Evolutionary conservation across 2,888 invertebrate genomes (phyloP), one percentile per base, ranked within the genome.

Genomic region (Ophraella communa): DNA sequence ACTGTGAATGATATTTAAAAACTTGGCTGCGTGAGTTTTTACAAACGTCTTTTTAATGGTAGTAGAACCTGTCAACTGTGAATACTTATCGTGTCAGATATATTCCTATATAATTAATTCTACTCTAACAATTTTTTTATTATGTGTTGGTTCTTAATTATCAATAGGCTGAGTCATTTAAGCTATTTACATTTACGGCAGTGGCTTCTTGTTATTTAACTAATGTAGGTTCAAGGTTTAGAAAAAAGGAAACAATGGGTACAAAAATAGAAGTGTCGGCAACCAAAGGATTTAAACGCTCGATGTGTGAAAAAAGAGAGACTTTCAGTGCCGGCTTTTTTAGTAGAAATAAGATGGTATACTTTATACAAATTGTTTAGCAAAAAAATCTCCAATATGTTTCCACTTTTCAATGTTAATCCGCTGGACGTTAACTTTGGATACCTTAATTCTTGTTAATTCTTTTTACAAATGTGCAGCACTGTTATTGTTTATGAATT

Each of bases 201-300:
- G 61, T 61, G 44, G 56, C 56, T 52, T 61, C 60, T 65, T 65
- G 61, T 44, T 65, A 52, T 44, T 23, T 44, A 65, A n/a, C 56
- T 39, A 56, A 65, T 55, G 65, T 61, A 39, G 65, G 61, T 65
- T 65, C 65, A 65, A 65, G 65, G 65, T 61, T 56, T 39, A 10
- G 44, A 42, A 49, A 27, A 52, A 52, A 61, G 56, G 56, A 52
- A 57, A 61, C 56, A 65, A 60, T 56, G 54, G 44, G 21, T 33
- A 44, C 42, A 44, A 57, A 58, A 58, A 39, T 49, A 58, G 49
- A n/a, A n/a, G n/a, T 58, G 58, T 58, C 47, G 58, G 49, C 35
- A 58, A 21, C 3, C 8, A 45, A 24, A 57, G 27, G 35, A 35
- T 58, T 51, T 17, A 14, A 49, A 57, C 35, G 20, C 7, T 45